These are phyloP conservation scores for Anthoptus insignis DNA, from an alignment of 2,888 invertebrate genomes.

Conservation along the genomic window DNA sequence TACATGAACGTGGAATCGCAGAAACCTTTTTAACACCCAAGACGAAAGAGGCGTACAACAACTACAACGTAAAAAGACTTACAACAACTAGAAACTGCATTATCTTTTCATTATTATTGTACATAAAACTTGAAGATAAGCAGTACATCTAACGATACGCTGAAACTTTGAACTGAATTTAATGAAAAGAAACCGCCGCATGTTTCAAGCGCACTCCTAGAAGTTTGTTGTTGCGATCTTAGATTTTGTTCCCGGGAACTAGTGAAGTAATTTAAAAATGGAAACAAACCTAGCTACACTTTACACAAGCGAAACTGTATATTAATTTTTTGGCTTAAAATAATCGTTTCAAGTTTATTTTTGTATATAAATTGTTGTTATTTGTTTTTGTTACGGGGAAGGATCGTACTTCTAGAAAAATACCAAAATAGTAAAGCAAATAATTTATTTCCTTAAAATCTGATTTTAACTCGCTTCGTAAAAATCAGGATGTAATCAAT, in stretches of 20 bases:
- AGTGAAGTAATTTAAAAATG: constrained; percentile 7
- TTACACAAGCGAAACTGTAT: neutral
- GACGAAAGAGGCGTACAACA: too few relatives aligned
- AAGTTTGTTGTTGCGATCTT: constrained; percentile 10
- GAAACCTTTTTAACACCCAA: too few relatives aligned
- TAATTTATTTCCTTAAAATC: too few relatives aligned
- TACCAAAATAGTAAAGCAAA: too few relatives aligned
- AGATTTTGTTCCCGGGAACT: constrained; percentile 8
- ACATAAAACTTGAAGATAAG: constrained; percentile 6
- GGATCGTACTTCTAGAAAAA: too few relatives aligned
- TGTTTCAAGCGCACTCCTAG: constrained; percentile 8
- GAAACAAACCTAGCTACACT: neutral
- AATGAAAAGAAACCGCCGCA: constrained; percentile 26
- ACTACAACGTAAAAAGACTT: neutral
- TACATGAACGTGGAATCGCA: too few relatives aligned
- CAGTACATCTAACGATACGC: constrained; percentile 17
- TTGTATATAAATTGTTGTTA: too few relatives aligned
- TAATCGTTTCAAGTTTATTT: too few relatives aligned
- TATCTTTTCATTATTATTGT: constrained; percentile 7
- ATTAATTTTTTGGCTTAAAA: neutral
- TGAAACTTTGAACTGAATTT: constrained; percentile 12
- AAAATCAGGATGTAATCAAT: too few relatives aligned
- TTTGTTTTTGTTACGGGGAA: too few relatives aligned
- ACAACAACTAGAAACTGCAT: neutral
- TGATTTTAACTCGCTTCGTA: too few relatives aligned